Percentiles rank a stretch among this genome's conserved stretches.
Conservation (phyloP, 2,888 invertebrate genomes). For the Amphipoea lucens region DNA sequence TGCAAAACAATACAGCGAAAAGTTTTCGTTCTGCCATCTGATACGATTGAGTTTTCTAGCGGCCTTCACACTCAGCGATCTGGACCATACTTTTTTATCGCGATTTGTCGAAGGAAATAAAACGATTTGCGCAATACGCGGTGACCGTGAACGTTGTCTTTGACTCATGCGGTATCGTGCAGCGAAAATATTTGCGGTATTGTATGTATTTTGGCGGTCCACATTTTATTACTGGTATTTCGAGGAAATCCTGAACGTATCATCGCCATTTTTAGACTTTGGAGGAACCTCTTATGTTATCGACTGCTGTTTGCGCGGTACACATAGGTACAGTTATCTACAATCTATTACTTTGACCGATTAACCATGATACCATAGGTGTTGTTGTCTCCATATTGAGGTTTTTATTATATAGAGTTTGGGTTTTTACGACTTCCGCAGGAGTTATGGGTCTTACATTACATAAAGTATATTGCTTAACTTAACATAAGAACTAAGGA, state of each 20-base stretch:
- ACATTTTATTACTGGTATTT: conserved; percentile 26
- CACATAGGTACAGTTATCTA: background rate
- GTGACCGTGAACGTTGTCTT: conserved; percentile 77
- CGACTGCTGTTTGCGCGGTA: background rate
- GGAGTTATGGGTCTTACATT: background rate
- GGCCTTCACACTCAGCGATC: conserved; percentile 69
- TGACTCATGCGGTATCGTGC: conserved; percentile 66
- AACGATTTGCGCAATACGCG: conserved; percentile 73
- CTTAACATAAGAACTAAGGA: background rate
- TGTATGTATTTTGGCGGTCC: conserved; percentile 43
- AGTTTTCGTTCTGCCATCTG: conserved; percentile 35
- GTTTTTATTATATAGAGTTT: background rate
- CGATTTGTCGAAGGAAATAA: conserved; percentile 66
- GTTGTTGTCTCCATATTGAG: background rate
- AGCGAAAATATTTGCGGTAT: conserved; percentile 50
- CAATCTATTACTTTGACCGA: background rate
- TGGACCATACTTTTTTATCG: conserved; percentile 70
- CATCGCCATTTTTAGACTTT: conserved; percentile 25
- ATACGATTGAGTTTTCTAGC: conserved; percentile 57
- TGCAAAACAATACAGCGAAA: conserved; percentile 36
- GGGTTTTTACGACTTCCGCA: conserved; percentile 15
- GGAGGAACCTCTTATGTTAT: background rate
- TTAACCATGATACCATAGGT: background rate
- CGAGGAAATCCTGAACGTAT: conserved; percentile 37
- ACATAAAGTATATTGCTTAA: background rate